Base-by-base conservation (phyloP, 2,797 vertebrate genomes). In the Schizopygopsis pylzovi region DNA sequence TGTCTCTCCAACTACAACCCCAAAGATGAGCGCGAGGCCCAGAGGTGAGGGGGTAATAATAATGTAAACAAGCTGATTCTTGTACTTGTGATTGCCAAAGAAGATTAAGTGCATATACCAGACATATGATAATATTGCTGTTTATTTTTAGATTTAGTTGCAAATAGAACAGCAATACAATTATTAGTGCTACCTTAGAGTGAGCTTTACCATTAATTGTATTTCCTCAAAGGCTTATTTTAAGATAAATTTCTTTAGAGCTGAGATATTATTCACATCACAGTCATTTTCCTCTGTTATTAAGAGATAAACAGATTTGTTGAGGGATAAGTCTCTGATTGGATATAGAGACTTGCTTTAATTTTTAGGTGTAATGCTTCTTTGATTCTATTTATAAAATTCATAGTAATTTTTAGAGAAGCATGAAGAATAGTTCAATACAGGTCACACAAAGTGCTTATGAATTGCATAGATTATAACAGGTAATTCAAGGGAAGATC, bases 1-100 rank as follows among this genome's bases (percentile, higher is more conserved):
- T 99, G 98, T 89, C 94, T 99, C 93, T 98, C 98, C 41, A 99
- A 97, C 94, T 99, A 99, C 92, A 96, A 95, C 3, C 98, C 98
- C 68, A 97, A 97, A 45, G 98, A 99, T 6, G 98, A 99, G 91
- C 96, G 97, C 0, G 98, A 99, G 91, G 98, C 98, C 63, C 98
- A 99, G 92, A 99, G 98, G 98, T 99, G 90, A 95, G 95, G 54
- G 52, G 20, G n/a, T 2, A 15, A 6, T 18, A 20, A 77, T 54
- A 81, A 68, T 81, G 45, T 79, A 39, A 79, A 28, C 77, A 79
- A 43, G 61, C 15, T 79, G 11, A 45, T 61, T 61, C 22, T 63
- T 63, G 39, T 59, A 25, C n/a, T 79, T 63, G 15, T 6, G 39
- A 79, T 54, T 79, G n/a, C 28, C 73, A 37, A 79, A 45, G 22